Conservation (phyloP, 2,888 invertebrate genomes). For the Monopis laevigella region DNA sequence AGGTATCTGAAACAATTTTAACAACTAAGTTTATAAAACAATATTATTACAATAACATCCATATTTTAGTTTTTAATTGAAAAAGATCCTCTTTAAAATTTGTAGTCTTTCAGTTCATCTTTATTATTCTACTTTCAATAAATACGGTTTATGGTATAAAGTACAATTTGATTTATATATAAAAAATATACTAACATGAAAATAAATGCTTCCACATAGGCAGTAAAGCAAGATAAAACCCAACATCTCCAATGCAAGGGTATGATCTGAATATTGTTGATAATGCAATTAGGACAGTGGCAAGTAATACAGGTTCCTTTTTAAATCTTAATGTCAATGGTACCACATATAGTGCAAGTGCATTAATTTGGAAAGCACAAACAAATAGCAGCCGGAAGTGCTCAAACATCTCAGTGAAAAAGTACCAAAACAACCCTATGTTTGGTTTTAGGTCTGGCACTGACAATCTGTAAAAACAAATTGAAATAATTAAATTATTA, state of each 20-base stretch:
- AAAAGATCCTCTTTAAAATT: no score
- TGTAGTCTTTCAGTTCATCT: no score
- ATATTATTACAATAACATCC: no score
- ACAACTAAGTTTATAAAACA: no score
- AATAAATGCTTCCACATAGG: constrained; percentile 93
- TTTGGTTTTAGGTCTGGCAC: constrained; percentile 97
- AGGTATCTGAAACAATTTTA: no score
- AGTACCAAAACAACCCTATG: constrained; percentile 99
- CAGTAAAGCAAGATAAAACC: constrained; percentile 87
- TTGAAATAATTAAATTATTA: constrained; percentile 13
- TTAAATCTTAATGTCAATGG: constrained; percentile 85
- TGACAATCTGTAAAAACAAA: constrained; percentile 72
- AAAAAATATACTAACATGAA: constrained; percentile 72
- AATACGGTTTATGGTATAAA: no score
- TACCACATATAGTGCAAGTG: constrained; percentile 87
- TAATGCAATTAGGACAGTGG: constrained; percentile 81
- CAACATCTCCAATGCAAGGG: constrained; percentile 95
- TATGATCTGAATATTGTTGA: constrained; percentile 94
- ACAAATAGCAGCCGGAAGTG: constrained; percentile 96
- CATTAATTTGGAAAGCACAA: constrained; percentile 97
- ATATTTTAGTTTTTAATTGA: not conserved
- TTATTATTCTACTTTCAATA: no score
- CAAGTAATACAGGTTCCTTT: constrained; percentile 81
- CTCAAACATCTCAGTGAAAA: constrained; percentile 99
- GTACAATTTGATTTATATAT: no score